These are phyloP conservation scores for Rotaria socialis DNA, from an alignment of 2,888 invertebrate genomes.

Conservation along the genomic window DNA sequence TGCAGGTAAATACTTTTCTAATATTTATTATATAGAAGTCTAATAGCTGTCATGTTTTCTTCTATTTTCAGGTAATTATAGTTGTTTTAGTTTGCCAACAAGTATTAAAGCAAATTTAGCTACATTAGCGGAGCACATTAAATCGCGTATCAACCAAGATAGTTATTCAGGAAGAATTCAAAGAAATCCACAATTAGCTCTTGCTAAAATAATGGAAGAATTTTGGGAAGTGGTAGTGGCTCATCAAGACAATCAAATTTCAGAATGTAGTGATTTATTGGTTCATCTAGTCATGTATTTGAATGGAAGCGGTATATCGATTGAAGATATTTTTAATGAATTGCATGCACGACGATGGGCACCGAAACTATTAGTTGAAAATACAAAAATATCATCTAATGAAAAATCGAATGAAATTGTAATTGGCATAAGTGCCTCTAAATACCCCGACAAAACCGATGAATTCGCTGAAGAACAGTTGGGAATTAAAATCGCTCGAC, in stretches of 20 bases:
- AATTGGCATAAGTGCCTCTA: neutral
- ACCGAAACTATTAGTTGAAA: neutral
- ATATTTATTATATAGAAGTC: neutral
- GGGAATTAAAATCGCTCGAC: neutral
- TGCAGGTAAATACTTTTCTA: neutral
- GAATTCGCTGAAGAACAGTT: neutral
- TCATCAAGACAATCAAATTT: neutral
- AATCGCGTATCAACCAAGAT: neutral
- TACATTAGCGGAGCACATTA: neutral
- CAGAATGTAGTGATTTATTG: neutral
- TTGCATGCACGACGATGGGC: neutral
- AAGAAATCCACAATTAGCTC: neutral
- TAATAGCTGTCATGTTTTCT: no score
- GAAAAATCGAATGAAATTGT: neutral
- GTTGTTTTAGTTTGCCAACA: conserved; percentile 7
- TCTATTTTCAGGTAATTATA: neutral
- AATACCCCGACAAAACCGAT: conserved; percentile 5
- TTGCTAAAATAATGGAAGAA: conserved; percentile 28
- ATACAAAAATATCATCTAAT: no score
- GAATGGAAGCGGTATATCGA: neutral
- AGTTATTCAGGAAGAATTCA: neutral
- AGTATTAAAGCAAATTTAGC: conserved; percentile 12
- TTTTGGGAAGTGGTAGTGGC: neutral
- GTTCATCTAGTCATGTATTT: neutral
- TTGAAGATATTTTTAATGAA: conserved; percentile 1